A percentile compares a stretch with the other conserved stretches of the same genome.
Conservation (phyloP, 2,797 vertebrate species). For the Gymnoscopelus microlampas region DNA sequence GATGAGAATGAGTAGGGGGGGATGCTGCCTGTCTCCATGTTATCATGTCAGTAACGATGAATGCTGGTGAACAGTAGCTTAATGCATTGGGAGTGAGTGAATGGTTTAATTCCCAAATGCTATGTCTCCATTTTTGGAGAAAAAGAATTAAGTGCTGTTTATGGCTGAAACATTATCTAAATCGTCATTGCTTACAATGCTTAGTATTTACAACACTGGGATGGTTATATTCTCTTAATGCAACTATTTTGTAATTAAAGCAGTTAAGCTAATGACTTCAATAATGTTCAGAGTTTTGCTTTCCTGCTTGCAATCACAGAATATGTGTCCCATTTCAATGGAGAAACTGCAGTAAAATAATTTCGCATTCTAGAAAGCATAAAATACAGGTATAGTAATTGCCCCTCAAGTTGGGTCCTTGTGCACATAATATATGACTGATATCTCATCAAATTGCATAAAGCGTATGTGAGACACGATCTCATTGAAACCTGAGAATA, state of each 20-base stretch:
- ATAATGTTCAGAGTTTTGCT: conserved; percentile 16
- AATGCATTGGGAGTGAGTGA: background rate
- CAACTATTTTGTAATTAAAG: background rate
- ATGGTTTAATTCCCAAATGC: background rate
- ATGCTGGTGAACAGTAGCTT: conserved; percentile 7
- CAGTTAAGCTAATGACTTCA: conserved; percentile 5
- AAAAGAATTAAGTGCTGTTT: background rate
- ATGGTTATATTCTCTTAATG: conserved; percentile 4
- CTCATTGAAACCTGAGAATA: conserved; percentile 36
- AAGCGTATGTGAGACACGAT: conserved; percentile 50
- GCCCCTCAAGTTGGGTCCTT: conserved; percentile 43
- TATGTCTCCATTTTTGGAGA: background rate
- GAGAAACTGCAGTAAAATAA: too few species aligned
- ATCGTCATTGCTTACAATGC: background rate
- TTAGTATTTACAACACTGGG: background rate
- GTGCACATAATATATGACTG: conserved; percentile 16
- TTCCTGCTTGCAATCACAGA: conserved; percentile 13
- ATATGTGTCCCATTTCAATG: conserved; percentile 14
- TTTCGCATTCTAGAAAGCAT: too few species aligned
- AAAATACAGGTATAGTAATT: conserved; percentile 33
- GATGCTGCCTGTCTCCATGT: conserved; percentile 25
- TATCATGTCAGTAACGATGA: conserved; percentile 20
- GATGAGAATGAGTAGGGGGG: conserved; percentile 1
- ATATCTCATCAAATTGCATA: conserved; percentile 54
- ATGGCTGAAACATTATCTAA: background rate